Evolutionary conservation across 2,797 vertebrate genomes (phyloP).

Genomic region (Hippopotamyrus pictus): DNA sequence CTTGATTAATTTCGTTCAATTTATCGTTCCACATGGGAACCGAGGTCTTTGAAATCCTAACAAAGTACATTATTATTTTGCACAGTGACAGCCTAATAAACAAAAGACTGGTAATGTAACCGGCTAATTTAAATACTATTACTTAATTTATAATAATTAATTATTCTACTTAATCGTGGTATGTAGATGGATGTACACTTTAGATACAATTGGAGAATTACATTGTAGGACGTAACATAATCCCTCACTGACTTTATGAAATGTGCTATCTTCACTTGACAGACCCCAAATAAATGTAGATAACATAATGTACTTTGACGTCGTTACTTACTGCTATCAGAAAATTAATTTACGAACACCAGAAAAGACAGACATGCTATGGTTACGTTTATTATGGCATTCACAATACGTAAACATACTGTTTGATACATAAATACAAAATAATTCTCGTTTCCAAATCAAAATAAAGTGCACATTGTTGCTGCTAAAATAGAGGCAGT

Average conservation of each 20-base stretch:
- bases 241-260: neutral
- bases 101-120: neutral
- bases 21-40: neutral
- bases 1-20: neutral
- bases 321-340: neutral
- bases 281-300: neutral
- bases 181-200: neutral
- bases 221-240: neutral
- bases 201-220: neutral
- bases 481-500: conserved; percentile 1
- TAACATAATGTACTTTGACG: neutral
- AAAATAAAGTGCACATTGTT: conserved; percentile 33
- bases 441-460: conserved; percentile 24
- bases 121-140: neutral
- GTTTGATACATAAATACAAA: conserved; percentile 27
- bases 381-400: conserved; percentile 52
- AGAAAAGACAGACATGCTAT: conserved; percentile 2
- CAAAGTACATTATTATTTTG: neutral
- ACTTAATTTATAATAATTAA: too few relatives aligned
- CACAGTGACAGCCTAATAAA: neutral
- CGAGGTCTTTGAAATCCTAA: neutral
- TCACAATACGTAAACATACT: conserved; percentile 39
- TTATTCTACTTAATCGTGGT: neutral
- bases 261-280: neutral
- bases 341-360: neutral